These are phyloP conservation scores for Axis porcinus DNA, from an alignment of 2,113 vertebrate genomes.

Conservation along the genomic window DNA sequence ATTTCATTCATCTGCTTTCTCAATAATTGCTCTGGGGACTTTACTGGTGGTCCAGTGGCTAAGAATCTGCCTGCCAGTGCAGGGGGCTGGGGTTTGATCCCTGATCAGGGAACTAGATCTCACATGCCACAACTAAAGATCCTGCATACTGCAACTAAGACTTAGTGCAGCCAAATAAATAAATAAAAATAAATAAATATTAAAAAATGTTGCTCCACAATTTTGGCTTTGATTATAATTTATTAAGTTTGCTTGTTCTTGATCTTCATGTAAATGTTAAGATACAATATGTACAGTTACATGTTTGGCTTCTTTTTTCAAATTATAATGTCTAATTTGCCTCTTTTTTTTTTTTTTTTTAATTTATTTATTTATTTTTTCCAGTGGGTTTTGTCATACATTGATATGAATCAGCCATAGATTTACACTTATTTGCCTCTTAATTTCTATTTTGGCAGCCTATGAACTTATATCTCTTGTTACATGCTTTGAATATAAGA, in stretches of 20 bases:
- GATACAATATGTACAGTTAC: not conserved
- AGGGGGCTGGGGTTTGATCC: not conserved
- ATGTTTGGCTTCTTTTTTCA: not conserved
- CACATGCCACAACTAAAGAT: not conserved
- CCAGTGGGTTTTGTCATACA: no score
- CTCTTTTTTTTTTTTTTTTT: no score
- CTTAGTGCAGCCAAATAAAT: not conserved
- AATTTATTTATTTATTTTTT: no score
- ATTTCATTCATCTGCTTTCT: not conserved
- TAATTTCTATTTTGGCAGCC: not conserved
- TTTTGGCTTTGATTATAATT: not conserved
- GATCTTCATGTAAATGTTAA: not conserved
- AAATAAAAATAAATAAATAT: not conserved
- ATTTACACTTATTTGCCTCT: conserved; percentile 15
- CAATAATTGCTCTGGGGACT: not conserved
- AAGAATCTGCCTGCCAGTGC: not conserved
- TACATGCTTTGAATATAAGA: not conserved
- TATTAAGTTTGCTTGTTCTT: not conserved
- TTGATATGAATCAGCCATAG: no score
- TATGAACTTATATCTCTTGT: not conserved
- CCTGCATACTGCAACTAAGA: not conserved
- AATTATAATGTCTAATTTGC: not conserved
- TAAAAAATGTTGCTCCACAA: not conserved
- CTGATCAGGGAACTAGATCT: not conserved
- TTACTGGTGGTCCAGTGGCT: not conserved